Percentiles rank a stretch among this genome's conserved stretches.
Evolutionary conservation across 92 coral and sea anemone genomes (phyloP).

Genomic region (Zoanthus gigantus): DNA sequence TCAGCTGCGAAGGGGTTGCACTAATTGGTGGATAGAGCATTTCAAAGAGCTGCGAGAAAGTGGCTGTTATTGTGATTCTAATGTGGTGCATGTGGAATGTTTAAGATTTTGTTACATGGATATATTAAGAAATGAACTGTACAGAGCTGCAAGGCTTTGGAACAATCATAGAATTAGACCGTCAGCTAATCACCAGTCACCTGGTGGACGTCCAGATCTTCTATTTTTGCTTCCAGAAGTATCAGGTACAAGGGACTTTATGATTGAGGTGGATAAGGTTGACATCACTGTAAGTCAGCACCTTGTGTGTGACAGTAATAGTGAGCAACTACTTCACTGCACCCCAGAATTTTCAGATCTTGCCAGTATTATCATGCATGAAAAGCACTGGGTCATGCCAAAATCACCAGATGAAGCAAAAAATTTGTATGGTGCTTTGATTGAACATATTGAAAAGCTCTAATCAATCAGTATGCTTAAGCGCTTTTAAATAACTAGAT

Average conservation of each 20-base stretch:
- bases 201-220: slow-evolving; percentile 68
- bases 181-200: slow-evolving; percentile 59
- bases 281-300: slow-evolving; percentile 60
- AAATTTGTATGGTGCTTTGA: slow-evolving; percentile 55
- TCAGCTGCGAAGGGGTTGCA: slow-evolving; percentile 38
- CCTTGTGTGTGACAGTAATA: slow-evolving; percentile 52
- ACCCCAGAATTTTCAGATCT: slow-evolving; percentile 65
- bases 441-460: slow-evolving; percentile 61
- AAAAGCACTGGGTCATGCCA: slow-evolving; percentile 64
- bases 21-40: slow-evolving; percentile 59
- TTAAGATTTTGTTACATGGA: slow-evolving; percentile 73
- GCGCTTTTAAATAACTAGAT: slow-evolving; percentile 11
- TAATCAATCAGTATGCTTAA: slow-evolving; percentile 47
- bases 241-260: slow-evolving; percentile 53
- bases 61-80: slow-evolving; percentile 65
- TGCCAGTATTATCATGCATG: slow-evolving; percentile 72
- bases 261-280: slow-evolving; percentile 47
- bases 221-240: slow-evolving; percentile 67
- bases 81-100: slow-evolving; percentile 61
- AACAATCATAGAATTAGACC: slow-evolving; percentile 73
- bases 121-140: slow-evolving; percentile 53
- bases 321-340: slow-evolving; percentile 51
- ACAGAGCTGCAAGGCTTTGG: slow-evolving; percentile 66
- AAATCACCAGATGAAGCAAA: slow-evolving; percentile 60
- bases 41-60: slow-evolving; percentile 58